Evolutionary conservation across 2,888 invertebrate genomes (phyloP).

Genomic region (Eurois occulta): DNA sequence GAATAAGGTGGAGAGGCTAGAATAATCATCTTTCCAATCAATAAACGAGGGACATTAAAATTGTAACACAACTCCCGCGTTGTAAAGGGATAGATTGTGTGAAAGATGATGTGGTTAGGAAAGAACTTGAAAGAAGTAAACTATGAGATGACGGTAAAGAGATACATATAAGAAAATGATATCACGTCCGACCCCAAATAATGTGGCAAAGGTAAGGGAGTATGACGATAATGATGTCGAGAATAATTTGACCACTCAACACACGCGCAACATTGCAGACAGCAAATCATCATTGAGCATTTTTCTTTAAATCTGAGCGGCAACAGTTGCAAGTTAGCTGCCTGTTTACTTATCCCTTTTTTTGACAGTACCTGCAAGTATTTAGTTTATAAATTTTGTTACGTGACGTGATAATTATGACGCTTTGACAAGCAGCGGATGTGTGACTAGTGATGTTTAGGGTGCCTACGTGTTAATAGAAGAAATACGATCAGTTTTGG

Average conservation of each 20-base stretch:
- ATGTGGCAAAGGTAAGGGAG: not conserved
- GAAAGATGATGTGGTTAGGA: not conserved
- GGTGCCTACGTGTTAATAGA: slow-evolving; percentile 29
- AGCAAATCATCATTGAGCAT: not conserved
- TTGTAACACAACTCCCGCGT: not conserved
- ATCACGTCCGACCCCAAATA: not conserved
- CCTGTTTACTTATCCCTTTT: not conserved
- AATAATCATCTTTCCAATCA: not conserved
- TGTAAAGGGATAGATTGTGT: not conserved
- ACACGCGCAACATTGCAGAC: not conserved
- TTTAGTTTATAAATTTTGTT: slow-evolving; percentile 42
- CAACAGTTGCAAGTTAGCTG: not conserved
- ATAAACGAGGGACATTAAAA: not conserved
- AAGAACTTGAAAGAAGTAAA: no score
- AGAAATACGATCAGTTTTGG: slow-evolving; percentile 27
- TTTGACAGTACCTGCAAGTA: slow-evolving; percentile 28
- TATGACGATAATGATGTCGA: not conserved
- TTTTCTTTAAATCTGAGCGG: not conserved
- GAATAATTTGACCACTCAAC: not conserved
- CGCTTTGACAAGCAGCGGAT: slow-evolving; percentile 52
- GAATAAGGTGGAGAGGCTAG: not conserved
- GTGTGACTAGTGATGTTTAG: slow-evolving; percentile 34
- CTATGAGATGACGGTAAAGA: not conserved
- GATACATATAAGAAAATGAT: not conserved
- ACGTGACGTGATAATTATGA: slow-evolving; percentile 62